Evolutionary conservation across 1,140 invertebrate species (phyloP), one percentile per base, ranked within the genome.

Genomic region (Berghia stephanieae): DNA sequence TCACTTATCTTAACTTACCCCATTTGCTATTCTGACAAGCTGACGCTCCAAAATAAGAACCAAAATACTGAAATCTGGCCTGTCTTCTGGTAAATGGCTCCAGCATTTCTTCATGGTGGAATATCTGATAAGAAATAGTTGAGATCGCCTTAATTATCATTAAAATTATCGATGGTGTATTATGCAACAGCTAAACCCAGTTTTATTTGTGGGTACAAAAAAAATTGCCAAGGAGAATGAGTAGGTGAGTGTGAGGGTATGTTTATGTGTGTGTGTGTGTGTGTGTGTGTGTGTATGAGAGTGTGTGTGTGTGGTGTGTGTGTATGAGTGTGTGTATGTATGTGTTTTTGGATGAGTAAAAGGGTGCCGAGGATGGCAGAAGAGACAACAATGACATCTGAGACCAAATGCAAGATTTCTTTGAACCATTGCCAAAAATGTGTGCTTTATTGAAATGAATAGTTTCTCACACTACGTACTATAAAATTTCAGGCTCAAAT

Each of bases 21-120:
- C 74, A 76, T 67, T 76, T 2, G 74, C 52, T 8, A 76, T 44
- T 38, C 74, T 34, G 2, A 76, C 74, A n/a, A 76, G 31, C 27
- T 76, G 74, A 13, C 74, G 67, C 40, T 76, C 74, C 57, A 76
- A n/a, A 16, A 76, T 76, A 18, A 76, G 27, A 21, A 76, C 74
- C 36, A 76, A 43, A 34, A 44, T 57, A 46, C 21, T 68, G 63
- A 76, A 76, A 38, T 76, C 63, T 46, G 74, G 74, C 36, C 74
- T 38, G 21, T 76, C 63, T 27, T 67, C 63, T 24, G 74, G 74
- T n/a, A 42, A 76, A 68, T 68, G 60, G 24, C 38, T 44, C 74
- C 74, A 76, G 34, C 74, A 76, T 36, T 63, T 2, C 42, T 27
- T 76, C 74, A 76, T 76, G 13, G 74, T 76, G n/a, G 67, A 42